These are phyloP conservation scores for Siphamia tubifer DNA, from an alignment of 2,113 vertebrate genomes.

Conservation along the genomic window DNA sequence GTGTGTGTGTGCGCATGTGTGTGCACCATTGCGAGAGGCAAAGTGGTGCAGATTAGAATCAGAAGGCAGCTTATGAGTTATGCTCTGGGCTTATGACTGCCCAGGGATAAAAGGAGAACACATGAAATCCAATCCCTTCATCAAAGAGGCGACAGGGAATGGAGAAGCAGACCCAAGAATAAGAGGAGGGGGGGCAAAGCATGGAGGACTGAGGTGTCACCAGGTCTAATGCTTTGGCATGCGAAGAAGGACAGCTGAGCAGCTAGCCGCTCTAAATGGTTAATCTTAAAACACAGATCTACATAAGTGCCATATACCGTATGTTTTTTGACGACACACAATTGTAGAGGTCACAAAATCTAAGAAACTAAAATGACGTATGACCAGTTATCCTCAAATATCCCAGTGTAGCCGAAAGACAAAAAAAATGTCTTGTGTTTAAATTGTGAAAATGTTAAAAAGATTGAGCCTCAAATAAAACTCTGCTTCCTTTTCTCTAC, in stretches of 20 bases:
- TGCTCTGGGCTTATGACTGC: constrained; percentile 73
- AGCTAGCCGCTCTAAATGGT: constrained; percentile 60
- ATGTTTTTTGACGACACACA: constrained; percentile 1
- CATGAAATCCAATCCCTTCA: constrained; percentile 80
- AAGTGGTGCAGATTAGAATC: constrained; percentile 69
- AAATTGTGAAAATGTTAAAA: background rate
- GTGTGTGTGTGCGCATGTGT: too few relatives aligned
- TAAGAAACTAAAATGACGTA: background rate
- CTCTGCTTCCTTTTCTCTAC: too few relatives aligned
- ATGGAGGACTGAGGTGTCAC: constrained; percentile 72
- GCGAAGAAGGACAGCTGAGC: constrained; percentile 77
- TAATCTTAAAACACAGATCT: constrained; percentile 63
- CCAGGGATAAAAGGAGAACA: constrained; percentile 79
- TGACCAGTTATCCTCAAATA: background rate
- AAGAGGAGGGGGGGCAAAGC: constrained; percentile 9
- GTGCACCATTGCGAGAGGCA: constrained; percentile 45
- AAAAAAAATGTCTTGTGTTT: background rate
- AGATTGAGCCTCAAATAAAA: background rate
- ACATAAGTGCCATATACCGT: background rate
- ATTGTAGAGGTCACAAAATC: background rate
- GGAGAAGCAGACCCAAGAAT: constrained; percentile 47
- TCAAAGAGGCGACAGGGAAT: constrained; percentile 76
- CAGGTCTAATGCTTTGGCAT: constrained; percentile 72
- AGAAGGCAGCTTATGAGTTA: constrained; percentile 75
- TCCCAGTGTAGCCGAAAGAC: background rate